Percentiles rank a stretch among this genome's conserved stretches.
Evolutionary conservation across 2,888 invertebrate species (phyloP).

Genomic region (Sabatieria punctata): DNA sequence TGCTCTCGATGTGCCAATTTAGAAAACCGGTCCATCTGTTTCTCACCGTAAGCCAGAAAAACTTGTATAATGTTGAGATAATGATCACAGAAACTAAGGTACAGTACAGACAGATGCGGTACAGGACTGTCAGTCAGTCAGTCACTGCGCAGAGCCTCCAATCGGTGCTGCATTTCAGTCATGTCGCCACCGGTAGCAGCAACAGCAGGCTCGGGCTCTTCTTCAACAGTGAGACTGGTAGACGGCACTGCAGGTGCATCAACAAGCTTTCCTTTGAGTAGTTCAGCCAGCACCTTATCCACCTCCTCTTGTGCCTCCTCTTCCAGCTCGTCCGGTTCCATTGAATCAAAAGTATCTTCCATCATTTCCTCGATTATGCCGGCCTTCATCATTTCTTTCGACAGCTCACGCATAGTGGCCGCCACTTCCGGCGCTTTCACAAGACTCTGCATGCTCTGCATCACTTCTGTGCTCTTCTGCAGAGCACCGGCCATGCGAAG

Average conservation of each 20-base stretch:
- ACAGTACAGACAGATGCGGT: too few species aligned
- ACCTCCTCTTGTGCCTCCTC: constrained; percentile 84
- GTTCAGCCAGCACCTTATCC: constrained; percentile 51
- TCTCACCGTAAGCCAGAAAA: too few species aligned
- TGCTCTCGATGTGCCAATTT: too few species aligned
- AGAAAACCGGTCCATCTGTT: too few species aligned
- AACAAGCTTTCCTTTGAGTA: constrained; percentile 30
- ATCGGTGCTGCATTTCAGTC: constrained; percentile 26
- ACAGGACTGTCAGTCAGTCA: too few species aligned
- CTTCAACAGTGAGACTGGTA: constrained; percentile 15
- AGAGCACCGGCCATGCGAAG: constrained; percentile 76
- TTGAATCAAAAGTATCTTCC: constrained; percentile 75
- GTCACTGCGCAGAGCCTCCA: constrained; percentile 30
- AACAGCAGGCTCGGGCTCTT: constrained; percentile 15
- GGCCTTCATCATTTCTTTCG: constrained; percentile 95
- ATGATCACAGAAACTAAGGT: too few species aligned
- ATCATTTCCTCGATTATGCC: constrained; percentile 97
- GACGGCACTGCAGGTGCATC: constrained; percentile 15
- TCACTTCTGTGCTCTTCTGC: constrained; percentile 86
- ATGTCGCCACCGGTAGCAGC: constrained; percentile 14
- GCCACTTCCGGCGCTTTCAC: constrained; percentile 76
- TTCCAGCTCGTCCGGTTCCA: constrained; percentile 78
- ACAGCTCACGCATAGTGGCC: constrained; percentile 83
- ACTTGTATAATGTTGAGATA: too few species aligned
- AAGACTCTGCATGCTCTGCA: constrained; percentile 86